Evolutionary conservation across 2,888 invertebrate genomes (phyloP).

Genomic region (Eilema depressum): DNA sequence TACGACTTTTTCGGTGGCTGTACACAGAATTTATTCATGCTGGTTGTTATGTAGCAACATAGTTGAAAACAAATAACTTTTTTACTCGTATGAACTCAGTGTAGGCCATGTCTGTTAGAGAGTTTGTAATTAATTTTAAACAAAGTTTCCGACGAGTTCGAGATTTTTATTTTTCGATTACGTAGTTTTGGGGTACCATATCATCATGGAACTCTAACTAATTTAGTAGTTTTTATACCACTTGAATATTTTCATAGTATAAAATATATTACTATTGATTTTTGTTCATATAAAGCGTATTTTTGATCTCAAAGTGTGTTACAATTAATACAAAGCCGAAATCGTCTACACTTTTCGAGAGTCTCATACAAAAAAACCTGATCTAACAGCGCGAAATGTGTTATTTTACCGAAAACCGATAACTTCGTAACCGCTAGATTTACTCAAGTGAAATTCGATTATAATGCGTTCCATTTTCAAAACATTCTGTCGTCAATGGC

Average conservation of each 20-base stretch:
- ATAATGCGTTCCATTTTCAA: slow-evolving; percentile 26
- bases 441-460: slow-evolving; percentile 13
- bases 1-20: slow-evolving; percentile 19
- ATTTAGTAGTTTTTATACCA: no score
- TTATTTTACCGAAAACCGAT: slow-evolving; percentile 6
- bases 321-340: background rate
- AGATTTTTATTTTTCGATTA: background rate
- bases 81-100: background rate
- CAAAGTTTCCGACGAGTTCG: background rate
- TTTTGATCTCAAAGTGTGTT: background rate
- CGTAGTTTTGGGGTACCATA: background rate
- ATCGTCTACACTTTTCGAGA: background rate
- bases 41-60: background rate
- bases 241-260: no score
- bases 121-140: background rate
- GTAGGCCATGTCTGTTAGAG: background rate
- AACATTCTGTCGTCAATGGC: slow-evolving; percentile 32
- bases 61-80: slow-evolving; percentile 1
- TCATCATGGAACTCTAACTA: no score
- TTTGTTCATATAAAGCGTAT: background rate
- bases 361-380: background rate
- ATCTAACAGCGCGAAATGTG: background rate
- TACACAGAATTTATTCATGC: background rate
- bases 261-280: background rate
- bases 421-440: slow-evolving; percentile 1